Evolutionary conservation across 2,888 invertebrate genomes (phyloP), one percentile per base, ranked within the genome.

Genomic region (Bimastos eiseni): DNA sequence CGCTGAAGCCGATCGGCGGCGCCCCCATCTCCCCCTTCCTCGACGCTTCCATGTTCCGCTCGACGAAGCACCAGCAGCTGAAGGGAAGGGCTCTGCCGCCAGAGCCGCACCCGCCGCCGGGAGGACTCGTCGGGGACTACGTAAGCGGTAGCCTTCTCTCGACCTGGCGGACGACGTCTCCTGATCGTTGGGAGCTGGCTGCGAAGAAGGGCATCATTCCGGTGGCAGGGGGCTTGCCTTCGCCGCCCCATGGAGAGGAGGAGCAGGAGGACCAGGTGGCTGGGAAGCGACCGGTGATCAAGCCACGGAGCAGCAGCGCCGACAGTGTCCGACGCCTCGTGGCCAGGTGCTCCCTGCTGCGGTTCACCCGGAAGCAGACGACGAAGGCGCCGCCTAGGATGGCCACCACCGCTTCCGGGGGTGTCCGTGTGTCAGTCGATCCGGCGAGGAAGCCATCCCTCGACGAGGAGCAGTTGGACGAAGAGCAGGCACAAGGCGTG

Each of bases 241-340:
- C 55, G 83, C 91, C 88, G 41, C 44, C 83, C n/a, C 37, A 84
- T 17, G 89, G 49, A 49, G 84, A 83, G 38, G 84, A 44, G 38
- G 84, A n/a, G n/a, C n/a, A n/a, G 83, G 86, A 90, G 83, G 38
- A 89, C 24, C 30, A 11, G 19, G 13, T n/a, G 33, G 83, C 21
- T 0, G 49, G 90, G 34, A 44, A 83, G 83, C 49, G 90, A 24
- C 38, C 83, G 34, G 49, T 3, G 6, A 70, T n/a, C 8, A 90
- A 90, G 37, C 90, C 30, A 19, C 90, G 90, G 19, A 90, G 90
- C 38, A 84, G 90, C 49, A 90, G 90, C 90, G 90, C 90, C 24
- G 90, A 90, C 37, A 90, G 90, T 24, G 90, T 90, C 8, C 83
- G 90, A 38, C 83, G 86, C 6, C 90, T 90, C 36, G 90, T 90